Conservation (phyloP, 2,888 invertebrate species). For the Isoperla grammatica region DNA sequence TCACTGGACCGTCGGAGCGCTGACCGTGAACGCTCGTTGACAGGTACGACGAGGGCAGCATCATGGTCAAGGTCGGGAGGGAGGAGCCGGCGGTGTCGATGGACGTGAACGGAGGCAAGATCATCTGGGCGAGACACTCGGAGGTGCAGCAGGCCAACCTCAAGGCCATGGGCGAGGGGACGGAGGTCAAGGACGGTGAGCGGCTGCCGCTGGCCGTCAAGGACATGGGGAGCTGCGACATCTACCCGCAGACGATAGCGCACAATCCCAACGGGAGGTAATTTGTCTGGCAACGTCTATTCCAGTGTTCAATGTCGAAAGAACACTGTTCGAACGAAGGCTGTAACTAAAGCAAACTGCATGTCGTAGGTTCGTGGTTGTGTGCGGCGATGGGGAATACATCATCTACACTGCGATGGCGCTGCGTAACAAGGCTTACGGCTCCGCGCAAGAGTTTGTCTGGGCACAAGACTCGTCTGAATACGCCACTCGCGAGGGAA, state of each 20-base stretch:
- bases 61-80: slow-evolving; percentile 92
- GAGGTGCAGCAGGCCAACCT: slow-evolving; percentile 96
- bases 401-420: slow-evolving; percentile 99
- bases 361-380: slow-evolving; percentile 67
- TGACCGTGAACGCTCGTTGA: too few relatives aligned
- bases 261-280: slow-evolving; percentile 96
- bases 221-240: slow-evolving; percentile 99
- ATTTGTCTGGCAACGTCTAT: slow-evolving; percentile 17
- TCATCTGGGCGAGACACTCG: slow-evolving; percentile 97
- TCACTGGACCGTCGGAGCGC: too few relatives aligned
- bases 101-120: slow-evolving; percentile 98
- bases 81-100: slow-evolving; percentile 99
- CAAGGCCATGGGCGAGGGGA: slow-evolving; percentile 74
- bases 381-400: slow-evolving; percentile 99
- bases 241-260: slow-evolving; percentile 96
- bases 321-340: neutral
- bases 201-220: slow-evolving; percentile 90
- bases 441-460: slow-evolving; percentile 96
- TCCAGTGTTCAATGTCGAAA: too few relatives aligned
- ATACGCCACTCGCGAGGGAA: slow-evolving; percentile 82
- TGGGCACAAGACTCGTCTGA: slow-evolving; percentile 97
- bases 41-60: slow-evolving; percentile 92
- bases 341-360: neutral
- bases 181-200: slow-evolving; percentile 84
- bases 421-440: slow-evolving; percentile 96